Conservation (phyloP, 2,888 invertebrate species). For the Ennomos erosarius region DNA sequence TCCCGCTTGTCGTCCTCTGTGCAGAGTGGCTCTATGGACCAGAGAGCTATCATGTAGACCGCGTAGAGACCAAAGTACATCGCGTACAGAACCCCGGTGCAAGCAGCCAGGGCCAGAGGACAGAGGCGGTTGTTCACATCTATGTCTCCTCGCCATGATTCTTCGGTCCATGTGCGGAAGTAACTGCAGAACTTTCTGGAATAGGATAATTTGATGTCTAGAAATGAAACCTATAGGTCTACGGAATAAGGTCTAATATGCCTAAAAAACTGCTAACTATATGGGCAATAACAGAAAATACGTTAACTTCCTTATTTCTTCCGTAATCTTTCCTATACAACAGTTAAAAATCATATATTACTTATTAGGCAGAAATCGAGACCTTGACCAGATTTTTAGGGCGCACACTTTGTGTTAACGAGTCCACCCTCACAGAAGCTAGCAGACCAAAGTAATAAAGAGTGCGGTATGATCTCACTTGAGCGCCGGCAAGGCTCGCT, state of each 20-base stretch:
- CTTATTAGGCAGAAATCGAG: too few species aligned
- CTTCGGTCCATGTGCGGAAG: slow-evolving; percentile 67
- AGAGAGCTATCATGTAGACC: slow-evolving; percentile 55
- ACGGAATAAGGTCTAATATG: too few species aligned
- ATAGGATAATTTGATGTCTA: not conserved
- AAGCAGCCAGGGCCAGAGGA: slow-evolving; percentile 53
- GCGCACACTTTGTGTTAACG: too few species aligned
- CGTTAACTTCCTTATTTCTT: not conserved
- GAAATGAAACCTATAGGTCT: too few species aligned
- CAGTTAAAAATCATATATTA: too few species aligned
- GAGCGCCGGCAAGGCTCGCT: slow-evolving; percentile 62
- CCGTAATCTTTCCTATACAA: too few species aligned
- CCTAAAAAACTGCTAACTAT: too few species aligned
- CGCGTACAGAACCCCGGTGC: slow-evolving; percentile 59
- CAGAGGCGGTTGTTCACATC: slow-evolving; percentile 45
- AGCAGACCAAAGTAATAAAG: not conserved
- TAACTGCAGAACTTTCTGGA: slow-evolving; percentile 63
- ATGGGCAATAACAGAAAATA: too few species aligned
- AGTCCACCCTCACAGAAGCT: too few species aligned
- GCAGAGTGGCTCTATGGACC: slow-evolving; percentile 70
- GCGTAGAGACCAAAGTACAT: slow-evolving; percentile 58
- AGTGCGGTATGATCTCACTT: slow-evolving; percentile 46
- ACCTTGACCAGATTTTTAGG: too few species aligned
- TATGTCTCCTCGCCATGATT: slow-evolving; percentile 53
- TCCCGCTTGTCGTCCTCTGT: slow-evolving; percentile 43